A percentile compares a stretch with the other conserved stretches of the same genome.
Evolutionary conservation across 2,888 invertebrate genomes (phyloP).

Genomic region (Thymelicus lineola): DNA sequence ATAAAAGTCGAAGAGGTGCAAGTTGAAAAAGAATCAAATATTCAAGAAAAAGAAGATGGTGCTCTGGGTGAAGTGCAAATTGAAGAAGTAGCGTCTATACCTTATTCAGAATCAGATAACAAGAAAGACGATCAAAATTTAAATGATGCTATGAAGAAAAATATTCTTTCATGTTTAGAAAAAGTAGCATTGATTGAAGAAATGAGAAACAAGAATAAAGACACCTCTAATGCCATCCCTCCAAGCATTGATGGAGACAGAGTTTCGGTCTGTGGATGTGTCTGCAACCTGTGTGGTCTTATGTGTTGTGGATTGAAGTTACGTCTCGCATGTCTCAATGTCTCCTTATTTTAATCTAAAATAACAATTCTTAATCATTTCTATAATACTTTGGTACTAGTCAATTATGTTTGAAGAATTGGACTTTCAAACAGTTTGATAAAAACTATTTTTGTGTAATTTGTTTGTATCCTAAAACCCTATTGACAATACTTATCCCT

Average conservation of each 20-base stretch:
- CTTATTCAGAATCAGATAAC: conserved; percentile 48
- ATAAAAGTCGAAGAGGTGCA: conserved; percentile 55
- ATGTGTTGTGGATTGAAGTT: conserved; percentile 39
- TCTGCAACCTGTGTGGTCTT: conserved; percentile 52
- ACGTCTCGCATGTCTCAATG: conserved; percentile 29
- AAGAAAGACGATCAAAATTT: conserved; percentile 64
- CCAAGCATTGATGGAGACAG: conserved; percentile 55
- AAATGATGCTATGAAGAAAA: conserved; percentile 70
- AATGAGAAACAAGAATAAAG: conserved; percentile 69
- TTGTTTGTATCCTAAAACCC: conserved; percentile 18
- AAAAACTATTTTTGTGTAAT: conserved; percentile 14
- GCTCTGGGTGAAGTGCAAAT: conserved; percentile 48
- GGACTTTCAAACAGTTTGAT: conserved; percentile 16
- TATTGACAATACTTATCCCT: conserved; percentile 32
- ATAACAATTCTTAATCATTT: conserved; percentile 32
- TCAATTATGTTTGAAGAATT: conserved; percentile 13
- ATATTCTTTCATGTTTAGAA: conserved; percentile 76
- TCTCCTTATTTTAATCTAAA: conserved; percentile 19
- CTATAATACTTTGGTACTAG: conserved; percentile 3
- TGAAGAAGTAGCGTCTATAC: conserved; percentile 55
- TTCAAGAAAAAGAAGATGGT: conserved; percentile 44
- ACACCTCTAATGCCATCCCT: conserved; percentile 47
- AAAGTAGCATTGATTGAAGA: conserved; percentile 77
- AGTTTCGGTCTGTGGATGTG: conserved; percentile 73
- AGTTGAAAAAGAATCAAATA: conserved; percentile 48